These are phyloP conservation scores for Philypnodon macrostomus DNA, from an alignment of 2,797 vertebrate species.

Conservation along the genomic window DNA sequence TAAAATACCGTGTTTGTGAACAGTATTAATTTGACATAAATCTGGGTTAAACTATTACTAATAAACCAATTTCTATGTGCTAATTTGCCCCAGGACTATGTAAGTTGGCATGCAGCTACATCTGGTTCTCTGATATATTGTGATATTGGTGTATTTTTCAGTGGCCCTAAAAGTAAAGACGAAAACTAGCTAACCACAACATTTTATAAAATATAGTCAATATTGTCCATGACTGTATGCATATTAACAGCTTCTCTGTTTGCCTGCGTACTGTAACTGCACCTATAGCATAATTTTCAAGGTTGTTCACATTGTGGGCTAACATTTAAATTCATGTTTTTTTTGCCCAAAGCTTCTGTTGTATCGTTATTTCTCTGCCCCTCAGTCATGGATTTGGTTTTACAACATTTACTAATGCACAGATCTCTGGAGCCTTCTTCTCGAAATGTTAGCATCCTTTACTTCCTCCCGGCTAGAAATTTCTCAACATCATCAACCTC, in stretches of 20 bases:
- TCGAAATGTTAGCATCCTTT: conserved; percentile 61
- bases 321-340: conserved; percentile 68
- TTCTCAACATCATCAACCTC: conserved; percentile 58
- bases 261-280: conserved; percentile 13
- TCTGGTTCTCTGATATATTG: no score
- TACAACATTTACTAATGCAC: conserved; percentile 53
- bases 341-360: conserved; percentile 47
- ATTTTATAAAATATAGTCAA: no score
- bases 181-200: no score
- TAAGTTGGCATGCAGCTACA: no score
- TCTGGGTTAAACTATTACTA: no score
- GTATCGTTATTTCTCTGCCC: conserved; percentile 63
- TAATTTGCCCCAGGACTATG: no score
- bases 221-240: not conserved
- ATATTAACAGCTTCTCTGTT: no score
- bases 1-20: no score
- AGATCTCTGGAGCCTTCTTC: conserved; percentile 58
- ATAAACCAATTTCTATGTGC: no score
- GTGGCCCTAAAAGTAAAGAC: no score
- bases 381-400: conserved; percentile 57
- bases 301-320: conserved; percentile 56
- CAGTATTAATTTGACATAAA: no score
- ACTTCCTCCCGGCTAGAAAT: conserved; percentile 68
- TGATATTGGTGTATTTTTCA: no score
- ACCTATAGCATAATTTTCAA: conserved; percentile 54